phyloP scores from a whole-genome alignment of 37 sponge, comb jelly and placozoan species.

The Theonella swinhoei region DNA sequence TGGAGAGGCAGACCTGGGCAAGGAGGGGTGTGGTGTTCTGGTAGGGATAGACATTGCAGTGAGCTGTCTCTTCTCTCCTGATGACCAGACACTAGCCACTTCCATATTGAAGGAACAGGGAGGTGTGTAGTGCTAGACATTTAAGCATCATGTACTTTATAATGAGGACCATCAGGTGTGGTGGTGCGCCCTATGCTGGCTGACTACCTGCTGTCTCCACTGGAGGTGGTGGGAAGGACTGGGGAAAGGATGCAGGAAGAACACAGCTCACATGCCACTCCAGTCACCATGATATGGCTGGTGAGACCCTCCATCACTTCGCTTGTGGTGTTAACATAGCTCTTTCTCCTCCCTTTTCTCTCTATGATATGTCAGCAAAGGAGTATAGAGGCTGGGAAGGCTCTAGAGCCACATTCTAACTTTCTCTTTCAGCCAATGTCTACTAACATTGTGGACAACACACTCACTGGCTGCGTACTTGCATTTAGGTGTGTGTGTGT shows the following conservation, averaged over 20 bases:
- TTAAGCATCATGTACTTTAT: neutral
- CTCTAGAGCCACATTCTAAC: slow-evolving; percentile 56
- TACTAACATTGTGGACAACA: slow-evolving; percentile 27
- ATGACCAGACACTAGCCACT: slow-evolving; percentile 7
- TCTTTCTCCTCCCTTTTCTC: neutral
- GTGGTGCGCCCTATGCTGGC: slow-evolving; percentile 9
- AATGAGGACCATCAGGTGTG: too few relatives aligned
- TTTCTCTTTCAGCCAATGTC: slow-evolving; percentile 72
- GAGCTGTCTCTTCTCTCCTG: slow-evolving; percentile 12
- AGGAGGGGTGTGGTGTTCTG: slow-evolving; percentile 41
- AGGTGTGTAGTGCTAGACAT: neutral
- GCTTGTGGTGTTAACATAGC: too few relatives aligned
- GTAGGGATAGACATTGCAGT: slow-evolving; percentile 21
- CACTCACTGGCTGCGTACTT: slow-evolving; percentile 57
- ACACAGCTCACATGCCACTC: neutral
- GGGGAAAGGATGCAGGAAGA: neutral
- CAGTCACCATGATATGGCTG: slow-evolving; percentile 60
- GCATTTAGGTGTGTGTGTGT: slow-evolving; percentile 47
- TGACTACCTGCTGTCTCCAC: slow-evolving; percentile 25
- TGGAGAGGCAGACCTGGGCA: too few relatives aligned
- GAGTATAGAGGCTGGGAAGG: slow-evolving; percentile 30
- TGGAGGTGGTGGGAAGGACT: slow-evolving; percentile 15
- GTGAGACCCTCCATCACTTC: slow-evolving; percentile 20
- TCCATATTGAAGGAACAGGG: slow-evolving; percentile 23
- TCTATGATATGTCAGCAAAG: slow-evolving; percentile 53